Conservation (phyloP, 2,888 invertebrate genomes). For the Phorcus lineatus region DNA sequence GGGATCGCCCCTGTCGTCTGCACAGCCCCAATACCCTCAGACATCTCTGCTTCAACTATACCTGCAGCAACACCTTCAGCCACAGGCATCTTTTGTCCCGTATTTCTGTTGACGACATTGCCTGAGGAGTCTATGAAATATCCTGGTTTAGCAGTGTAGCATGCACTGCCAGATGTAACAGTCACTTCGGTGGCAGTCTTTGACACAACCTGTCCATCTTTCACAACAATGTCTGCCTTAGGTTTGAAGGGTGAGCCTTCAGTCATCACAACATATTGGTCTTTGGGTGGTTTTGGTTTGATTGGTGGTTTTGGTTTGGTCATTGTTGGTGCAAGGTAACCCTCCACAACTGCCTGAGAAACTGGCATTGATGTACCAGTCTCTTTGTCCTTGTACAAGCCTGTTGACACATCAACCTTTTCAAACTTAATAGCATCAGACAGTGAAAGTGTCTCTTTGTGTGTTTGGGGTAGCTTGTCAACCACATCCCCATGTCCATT, state of each 20-base stretch:
- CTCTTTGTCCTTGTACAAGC: slow-evolving; percentile 53
- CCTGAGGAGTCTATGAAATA: slow-evolving; percentile 79
- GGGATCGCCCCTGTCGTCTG: slow-evolving; percentile 31
- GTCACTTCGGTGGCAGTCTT: slow-evolving; percentile 61
- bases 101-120: slow-evolving; percentile 87
- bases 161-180: slow-evolving; percentile 52
- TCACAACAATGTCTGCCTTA: slow-evolving; percentile 44
- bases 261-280: slow-evolving; percentile 31
- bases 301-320: slow-evolving; percentile 33
- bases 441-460: slow-evolving; percentile 48
- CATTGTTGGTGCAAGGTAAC: slow-evolving; percentile 69
- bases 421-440: slow-evolving; percentile 55
- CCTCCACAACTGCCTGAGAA: slow-evolving; percentile 77
- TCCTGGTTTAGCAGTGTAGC: slow-evolving; percentile 62
- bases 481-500: slow-evolving; percentile 15
- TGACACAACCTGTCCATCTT: slow-evolving; percentile 53
- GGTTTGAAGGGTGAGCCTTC: slow-evolving; percentile 62
- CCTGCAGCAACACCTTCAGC: slow-evolving; percentile 86
- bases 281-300: not conserved
- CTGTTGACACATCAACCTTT: slow-evolving; percentile 52
- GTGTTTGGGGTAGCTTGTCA: slow-evolving; percentile 27
- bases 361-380: slow-evolving; percentile 74
- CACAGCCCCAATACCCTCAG: slow-evolving; percentile 32
- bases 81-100: slow-evolving; percentile 85
- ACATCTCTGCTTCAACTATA: slow-evolving; percentile 82